Evolutionary conservation across 1,140 invertebrate species (phyloP).

Genomic region (Prorops nasuta): DNA sequence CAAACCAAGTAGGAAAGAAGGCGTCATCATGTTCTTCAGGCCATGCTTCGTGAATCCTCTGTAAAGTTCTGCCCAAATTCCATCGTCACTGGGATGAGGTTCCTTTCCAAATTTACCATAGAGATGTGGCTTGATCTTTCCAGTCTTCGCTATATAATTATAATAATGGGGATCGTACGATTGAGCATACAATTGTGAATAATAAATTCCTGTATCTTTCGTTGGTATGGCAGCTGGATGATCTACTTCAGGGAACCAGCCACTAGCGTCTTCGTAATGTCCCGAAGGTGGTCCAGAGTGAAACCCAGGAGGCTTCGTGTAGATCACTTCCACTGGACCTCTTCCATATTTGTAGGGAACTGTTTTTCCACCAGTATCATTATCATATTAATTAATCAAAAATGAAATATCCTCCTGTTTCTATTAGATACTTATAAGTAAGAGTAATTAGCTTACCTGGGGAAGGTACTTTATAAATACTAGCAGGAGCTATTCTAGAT

Average conservation of each 20-base stretch:
- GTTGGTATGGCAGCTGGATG: constrained; percentile 25
- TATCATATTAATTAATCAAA: too few species aligned
- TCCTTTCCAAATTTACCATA: constrained; percentile 41
- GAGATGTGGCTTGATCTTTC: constrained; percentile 46
- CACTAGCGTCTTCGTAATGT: constrained; percentile 31
- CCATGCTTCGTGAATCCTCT: constrained; percentile 48
- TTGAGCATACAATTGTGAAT: constrained; percentile 46
- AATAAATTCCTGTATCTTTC: constrained; percentile 44
- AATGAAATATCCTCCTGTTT: too few species aligned
- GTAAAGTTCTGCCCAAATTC: constrained; percentile 43
- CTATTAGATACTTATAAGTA: too few species aligned
- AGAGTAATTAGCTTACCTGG: too few species aligned
- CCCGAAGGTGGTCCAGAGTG: constrained; percentile 22
- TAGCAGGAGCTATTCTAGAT: constrained; percentile 27
- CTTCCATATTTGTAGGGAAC: constrained; percentile 22
- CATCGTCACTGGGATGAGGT: constrained; percentile 22
- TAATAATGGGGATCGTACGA: constrained; percentile 53
- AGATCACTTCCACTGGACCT: constrained; percentile 38
- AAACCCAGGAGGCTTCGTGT: constrained; percentile 42
- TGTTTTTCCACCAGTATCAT: too few species aligned
- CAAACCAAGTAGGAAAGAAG: constrained; percentile 46
- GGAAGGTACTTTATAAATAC: constrained; percentile 24
- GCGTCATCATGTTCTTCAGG: constrained; percentile 50
- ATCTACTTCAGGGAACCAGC: constrained; percentile 29
- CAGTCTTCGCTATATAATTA: constrained; percentile 48